Conservation (phyloP, 2,797 vertebrate species). For the Tapera naevia region DNA sequence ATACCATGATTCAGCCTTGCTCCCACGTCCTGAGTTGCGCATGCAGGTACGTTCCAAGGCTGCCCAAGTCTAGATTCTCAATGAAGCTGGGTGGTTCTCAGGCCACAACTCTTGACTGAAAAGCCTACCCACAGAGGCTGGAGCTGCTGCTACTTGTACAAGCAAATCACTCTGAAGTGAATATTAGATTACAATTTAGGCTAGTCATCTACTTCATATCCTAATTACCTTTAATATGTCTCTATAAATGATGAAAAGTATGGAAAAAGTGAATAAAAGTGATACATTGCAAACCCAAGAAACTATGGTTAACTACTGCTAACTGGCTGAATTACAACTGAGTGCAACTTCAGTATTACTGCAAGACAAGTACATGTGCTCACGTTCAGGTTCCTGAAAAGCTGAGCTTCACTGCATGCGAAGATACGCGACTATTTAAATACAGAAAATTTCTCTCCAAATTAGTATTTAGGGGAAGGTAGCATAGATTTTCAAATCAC, state of each 20-base stretch:
- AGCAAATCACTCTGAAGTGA: not conserved
- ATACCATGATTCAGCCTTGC: not conserved
- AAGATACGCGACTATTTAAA: not conserved
- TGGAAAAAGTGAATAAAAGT: not conserved
- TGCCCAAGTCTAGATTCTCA: not conserved
- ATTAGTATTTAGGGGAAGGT: not conserved
- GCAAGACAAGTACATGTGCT: not conserved
- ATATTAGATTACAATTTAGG: not conserved
- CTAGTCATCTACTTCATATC: not conserved
- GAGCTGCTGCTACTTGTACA: not conserved
- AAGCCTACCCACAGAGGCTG: not conserved
- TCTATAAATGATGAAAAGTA: not conserved
- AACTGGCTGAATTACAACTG: not conserved
- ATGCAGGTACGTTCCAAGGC: fast-evolving
- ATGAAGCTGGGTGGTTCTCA: not conserved
- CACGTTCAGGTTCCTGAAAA: not conserved
- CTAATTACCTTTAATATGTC: not conserved
- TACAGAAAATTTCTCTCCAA: not conserved
- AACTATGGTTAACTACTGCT: not conserved
- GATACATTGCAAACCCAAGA: not conserved
- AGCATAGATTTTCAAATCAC: not conserved
- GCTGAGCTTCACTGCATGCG: not conserved
- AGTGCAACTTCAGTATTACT: not conserved
- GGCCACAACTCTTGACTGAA: not conserved
- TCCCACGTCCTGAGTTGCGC: fast-evolving